Percentiles rank a stretch among this genome's conserved stretches.
Conservation (phyloP, 2,113 vertebrate species). For the Oryzias celebensis region DNA sequence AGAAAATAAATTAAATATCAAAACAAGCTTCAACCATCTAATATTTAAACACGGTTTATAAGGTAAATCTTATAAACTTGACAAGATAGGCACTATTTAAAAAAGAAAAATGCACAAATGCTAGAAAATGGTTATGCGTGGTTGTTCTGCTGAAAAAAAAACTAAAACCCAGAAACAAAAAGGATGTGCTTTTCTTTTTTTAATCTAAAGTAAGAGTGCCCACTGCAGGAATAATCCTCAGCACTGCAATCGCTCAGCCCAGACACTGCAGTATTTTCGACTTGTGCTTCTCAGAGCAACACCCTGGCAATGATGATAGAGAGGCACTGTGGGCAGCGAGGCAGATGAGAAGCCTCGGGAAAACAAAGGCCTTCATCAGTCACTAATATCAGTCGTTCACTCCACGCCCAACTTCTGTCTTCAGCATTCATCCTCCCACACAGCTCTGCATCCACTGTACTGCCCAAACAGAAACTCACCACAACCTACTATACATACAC, state of each 20-base stretch:
- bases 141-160: too few species aligned
- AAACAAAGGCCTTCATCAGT: slow-evolving; percentile 14
- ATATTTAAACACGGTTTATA: too few species aligned
- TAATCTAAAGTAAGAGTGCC: not conserved
- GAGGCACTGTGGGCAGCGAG: not conserved
- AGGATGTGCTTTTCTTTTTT: too few species aligned
- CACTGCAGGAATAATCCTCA: not conserved
- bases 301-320: not conserved
- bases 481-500: not conserved
- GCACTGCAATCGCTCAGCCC: not conserved
- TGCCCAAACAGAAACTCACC: not conserved
- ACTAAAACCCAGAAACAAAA: not conserved
- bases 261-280: not conserved
- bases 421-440: not conserved
- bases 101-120: too few species aligned
- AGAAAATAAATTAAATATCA: too few species aligned
- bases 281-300: not conserved
- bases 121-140: too few species aligned
- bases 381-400: slow-evolving; percentile 9
- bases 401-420: not conserved
- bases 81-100: too few species aligned
- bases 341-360: not conserved
- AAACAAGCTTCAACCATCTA: too few species aligned
- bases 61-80: too few species aligned
- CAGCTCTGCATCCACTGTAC: not conserved